Base-by-base conservation (phyloP, 37 sponge, comb jelly and placozoan species). In the Axinella damicornis region DNA sequence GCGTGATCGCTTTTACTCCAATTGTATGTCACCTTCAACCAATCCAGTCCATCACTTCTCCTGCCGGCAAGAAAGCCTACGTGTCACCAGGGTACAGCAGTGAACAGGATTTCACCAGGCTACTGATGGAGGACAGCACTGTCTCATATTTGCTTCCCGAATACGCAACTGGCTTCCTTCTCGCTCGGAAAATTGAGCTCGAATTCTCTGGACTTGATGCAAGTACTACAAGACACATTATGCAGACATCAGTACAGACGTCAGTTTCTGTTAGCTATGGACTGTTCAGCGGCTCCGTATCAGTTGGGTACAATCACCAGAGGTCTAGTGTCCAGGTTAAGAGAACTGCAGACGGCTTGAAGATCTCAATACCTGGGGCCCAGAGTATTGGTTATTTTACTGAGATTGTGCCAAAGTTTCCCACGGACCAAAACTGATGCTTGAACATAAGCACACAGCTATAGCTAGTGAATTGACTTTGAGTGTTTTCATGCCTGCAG, bases 331-430 rank as follows among this genome's bases (percentile, higher is more conserved):
- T 53, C 30, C n/a, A 22, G 15, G 77, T 38, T 11, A 25, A 67
- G 5, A 67, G 59, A n/a, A 85, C 74, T 24, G 75, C 66, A 15
- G 36, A 52, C 37, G 85, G 85, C 13, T 13, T 85, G 77, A 66
- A 55, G 69, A 57, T 85, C 19, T 67, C 40, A 6, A 85, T 85
- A 1, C 85, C 85, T 2, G 85, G 85, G 2, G 77, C 70, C 32
- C 77, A 76, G n/a, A 27, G 75, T 16, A 76, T 85, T 85, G 85
- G 85, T 33, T 85, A 85, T 67, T 85, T 68, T 38, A 85, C 85
- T 33, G 73, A 85, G 56, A 65, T 35, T 16, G 39, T 85, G 36
- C 85, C 85, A 20, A 27, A 36, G 1, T 85, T 85, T 39, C 85
- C 85, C n/a, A 22, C 32, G 12, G 25, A 67, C 15, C 64, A 79